phyloP scores from a whole-genome alignment of 37 sponge, comb jelly and placozoan species.

The Amphimedon queenslandica region DNA sequence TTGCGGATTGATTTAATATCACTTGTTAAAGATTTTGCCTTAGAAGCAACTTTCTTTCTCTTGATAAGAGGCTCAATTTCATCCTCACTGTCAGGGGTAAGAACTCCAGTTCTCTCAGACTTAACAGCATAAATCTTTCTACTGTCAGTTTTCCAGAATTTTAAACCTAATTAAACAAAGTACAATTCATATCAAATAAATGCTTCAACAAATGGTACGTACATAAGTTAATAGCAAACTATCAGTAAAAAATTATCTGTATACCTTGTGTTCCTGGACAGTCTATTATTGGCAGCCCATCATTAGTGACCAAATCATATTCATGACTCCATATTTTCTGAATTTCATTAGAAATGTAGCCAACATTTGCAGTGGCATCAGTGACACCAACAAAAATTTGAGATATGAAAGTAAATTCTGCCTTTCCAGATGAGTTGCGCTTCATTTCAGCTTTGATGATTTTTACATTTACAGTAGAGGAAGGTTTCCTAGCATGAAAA shows the following conservation, averaged over 20 bases:
- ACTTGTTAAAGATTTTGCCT: not conserved
- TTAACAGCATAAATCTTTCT: slow-evolving; percentile 27
- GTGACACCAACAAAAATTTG: not conserved
- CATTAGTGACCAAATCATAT: not conserved
- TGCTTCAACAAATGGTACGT: no score
- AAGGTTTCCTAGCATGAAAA: no score
- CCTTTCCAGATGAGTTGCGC: slow-evolving; percentile 3
- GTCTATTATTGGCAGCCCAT: slow-evolving; percentile 6
- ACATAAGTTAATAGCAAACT: not conserved
- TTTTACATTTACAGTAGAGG: no score
- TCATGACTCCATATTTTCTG: not conserved
- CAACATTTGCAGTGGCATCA: slow-evolving; percentile 7
- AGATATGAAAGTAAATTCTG: not conserved
- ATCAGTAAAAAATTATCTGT: not conserved
- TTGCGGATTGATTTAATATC: not conserved
- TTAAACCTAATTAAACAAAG: not conserved
- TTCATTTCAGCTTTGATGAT: slow-evolving; percentile 10
- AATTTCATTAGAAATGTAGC: not conserved
- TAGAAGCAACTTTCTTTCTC: not conserved
- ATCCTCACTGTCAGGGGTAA: not conserved
- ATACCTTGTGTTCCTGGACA: slow-evolving; percentile 5
- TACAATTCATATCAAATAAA: not conserved
- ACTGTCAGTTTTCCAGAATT: slow-evolving; percentile 15
- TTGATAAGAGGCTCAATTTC: not conserved
- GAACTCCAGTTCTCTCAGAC: not conserved